Base-by-base conservation (phyloP, 2,888 invertebrate genomes). In the Cerceris rybyensis region DNA sequence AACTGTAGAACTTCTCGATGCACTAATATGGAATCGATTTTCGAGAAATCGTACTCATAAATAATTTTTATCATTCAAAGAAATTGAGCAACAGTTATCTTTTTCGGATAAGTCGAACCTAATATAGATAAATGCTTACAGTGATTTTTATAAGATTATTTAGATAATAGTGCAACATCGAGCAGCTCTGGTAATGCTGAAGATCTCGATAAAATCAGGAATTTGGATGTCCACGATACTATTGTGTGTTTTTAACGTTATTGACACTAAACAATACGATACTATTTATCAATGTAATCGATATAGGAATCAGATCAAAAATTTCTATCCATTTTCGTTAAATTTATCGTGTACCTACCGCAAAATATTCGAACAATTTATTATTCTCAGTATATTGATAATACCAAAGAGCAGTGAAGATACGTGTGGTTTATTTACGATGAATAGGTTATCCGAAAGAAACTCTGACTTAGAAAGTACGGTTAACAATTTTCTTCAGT, bases 171-270 rank as follows among this genome's bases (percentile, higher is more conserved):
- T 68, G 52, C 8, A 72, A 72, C n/a, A 66, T 55, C 55, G 55
- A 57, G 85, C 86, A 28, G 28, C 28, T 28, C 28, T 28, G 28
- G 87, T 85, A 79, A 88, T 88, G 87, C 76, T 80, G 86, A 87
- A 73, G 63, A 59, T 72, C 59, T 72, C 75, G 65, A 67, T 67
- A 42, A n/a, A 14, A 43, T 75, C 63, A 70, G 41, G 71, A 41
- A 49, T 75, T 63, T 81, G 78, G 74, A 79, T 86, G 65, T 4
- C 84, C 64, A 66, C 70, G n/a, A 58, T 80, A 41, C 60, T 87
- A 39, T 6, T 81, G 17, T 76, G 74, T 17, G 13, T 73, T 46
- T 46, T 61, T 43, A 39, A 52, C 58, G 67, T 69, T 54, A 68
- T 52, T 49, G 71, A 80, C 59, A 72, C 66, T 54, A 74, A 69